Evolutionary conservation across 1,140 invertebrate species (phyloP), one percentile per base, ranked within the genome.

Genomic region (Tetramorium alpestre): DNA sequence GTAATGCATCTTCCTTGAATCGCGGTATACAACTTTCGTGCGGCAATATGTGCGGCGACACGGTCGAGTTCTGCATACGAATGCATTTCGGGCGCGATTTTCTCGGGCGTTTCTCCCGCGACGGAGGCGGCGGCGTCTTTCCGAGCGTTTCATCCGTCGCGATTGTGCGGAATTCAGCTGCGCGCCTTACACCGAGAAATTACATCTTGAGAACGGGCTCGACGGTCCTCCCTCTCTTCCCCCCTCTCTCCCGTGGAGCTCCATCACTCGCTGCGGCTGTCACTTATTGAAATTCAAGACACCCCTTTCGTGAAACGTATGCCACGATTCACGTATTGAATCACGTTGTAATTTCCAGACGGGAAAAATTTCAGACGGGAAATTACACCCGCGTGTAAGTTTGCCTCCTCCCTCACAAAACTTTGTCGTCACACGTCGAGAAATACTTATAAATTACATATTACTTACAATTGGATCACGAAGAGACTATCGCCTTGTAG

Each of bases 211-310:
- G 80, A 60, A 70, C 80, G 80, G 65, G 58, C 33, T 38, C 67
- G 67, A 47, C n/a, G 47, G 62, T 38, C 4, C 8, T 16, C 67
- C 16, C 22, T 8, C 41, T 56, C 3, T 3, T 13, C 22, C 47
- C 28, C 72, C n/a, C n/a, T 10, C 28, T 10, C 44, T 3, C 13
- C 16, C 38, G 28, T 10, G 3, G 3, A 22, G 38, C 38, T 47
- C 44, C 44, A 25, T 84, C 80, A 84, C 72, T 60, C 41, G 80
- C 67, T 69, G 44, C 25, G 69, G 69, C 69, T 84, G 80, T 75
- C 69, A 84, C 80, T 84, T 84, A 84, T 84, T 84, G 80, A 84
- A 84, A 84, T 84, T 84, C 80, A 84, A 49, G 54, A 75, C 80
- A 56, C 13, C 22, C 54, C 33, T 70, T 41, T 54, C 44, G 69